Percentiles rank a stretch among this genome's conserved stretches.
Evolutionary conservation across 2,797 vertebrate genomes (phyloP).

Genomic region (Linurgus olivaceus): DNA sequence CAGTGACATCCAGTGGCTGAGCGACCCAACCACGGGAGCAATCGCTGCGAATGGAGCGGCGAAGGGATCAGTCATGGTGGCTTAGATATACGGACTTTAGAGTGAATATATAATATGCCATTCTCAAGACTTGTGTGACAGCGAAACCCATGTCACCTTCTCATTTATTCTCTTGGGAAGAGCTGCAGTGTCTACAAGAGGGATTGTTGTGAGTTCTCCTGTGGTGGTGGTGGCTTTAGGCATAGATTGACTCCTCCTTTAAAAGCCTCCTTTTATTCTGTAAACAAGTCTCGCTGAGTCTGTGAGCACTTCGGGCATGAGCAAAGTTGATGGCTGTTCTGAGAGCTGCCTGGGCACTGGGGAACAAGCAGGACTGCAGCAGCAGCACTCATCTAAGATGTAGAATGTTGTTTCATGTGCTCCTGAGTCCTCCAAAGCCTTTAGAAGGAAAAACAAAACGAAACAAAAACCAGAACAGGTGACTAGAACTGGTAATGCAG

Average conservation of each 20-base stretch:
- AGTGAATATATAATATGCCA: background rate
- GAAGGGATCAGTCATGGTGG: accelerated
- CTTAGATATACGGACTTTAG: background rate
- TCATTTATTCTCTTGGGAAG: background rate
- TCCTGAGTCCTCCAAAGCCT: background rate
- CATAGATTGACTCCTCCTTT: background rate
- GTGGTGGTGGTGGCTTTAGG: background rate
- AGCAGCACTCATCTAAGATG: background rate
- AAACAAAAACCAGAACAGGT: background rate
- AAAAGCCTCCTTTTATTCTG: background rate
- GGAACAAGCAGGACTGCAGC: background rate
- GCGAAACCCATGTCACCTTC: background rate
- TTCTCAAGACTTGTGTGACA: background rate
- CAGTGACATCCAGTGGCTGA: constrained; percentile 65
- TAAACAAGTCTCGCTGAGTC: background rate
- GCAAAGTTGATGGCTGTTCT: background rate
- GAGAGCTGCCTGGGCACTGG: background rate
- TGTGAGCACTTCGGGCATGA: background rate
- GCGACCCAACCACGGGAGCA: background rate
- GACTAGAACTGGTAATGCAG: background rate
- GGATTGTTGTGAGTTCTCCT: background rate
- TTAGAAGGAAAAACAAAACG: background rate
- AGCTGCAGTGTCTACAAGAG: background rate
- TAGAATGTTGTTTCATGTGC: background rate
- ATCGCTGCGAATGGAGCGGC: accelerated